Evolutionary conservation across 2,888 invertebrate species (phyloP).

Genomic region (Eupithecia abbreviata): DNA sequence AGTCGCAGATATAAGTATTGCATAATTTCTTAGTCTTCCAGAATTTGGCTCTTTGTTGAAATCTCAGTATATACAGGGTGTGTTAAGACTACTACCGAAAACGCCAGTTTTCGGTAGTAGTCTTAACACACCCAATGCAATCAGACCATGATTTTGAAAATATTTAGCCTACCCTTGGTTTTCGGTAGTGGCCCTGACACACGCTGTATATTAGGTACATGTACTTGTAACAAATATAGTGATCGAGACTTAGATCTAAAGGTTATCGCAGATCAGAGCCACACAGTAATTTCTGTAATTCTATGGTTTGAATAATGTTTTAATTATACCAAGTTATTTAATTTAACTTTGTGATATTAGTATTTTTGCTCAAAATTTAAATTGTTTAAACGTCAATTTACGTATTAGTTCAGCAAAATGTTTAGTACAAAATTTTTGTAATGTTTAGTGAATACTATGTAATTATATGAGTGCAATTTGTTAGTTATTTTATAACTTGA

Average conservation of each 20-base stretch:
- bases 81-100: no score
- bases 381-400: background rate
- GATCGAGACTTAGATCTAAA: background rate
- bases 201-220: no score
- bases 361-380: background rate
- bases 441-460: slow-evolving; percentile 12
- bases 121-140: no score
- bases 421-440: background rate
- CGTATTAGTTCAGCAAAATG: background rate
- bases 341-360: slow-evolving; percentile 5
- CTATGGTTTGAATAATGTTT: background rate
- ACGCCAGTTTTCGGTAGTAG: no score
- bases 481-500: background rate
- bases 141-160: no score
- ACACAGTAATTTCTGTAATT: background rate
- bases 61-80: background rate
- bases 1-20: no score
- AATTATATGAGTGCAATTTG: background rate
- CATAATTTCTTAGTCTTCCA: background rate
- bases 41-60: background rate
- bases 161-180: no score
- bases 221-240: background rate
- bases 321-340: background rate
- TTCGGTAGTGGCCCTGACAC: no score
- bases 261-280: no score